Percentiles rank a stretch among this genome's conserved stretches.
phyloP scores from a whole-genome alignment of 2,797 vertebrate genomes.

The Sebastes minor region DNA sequence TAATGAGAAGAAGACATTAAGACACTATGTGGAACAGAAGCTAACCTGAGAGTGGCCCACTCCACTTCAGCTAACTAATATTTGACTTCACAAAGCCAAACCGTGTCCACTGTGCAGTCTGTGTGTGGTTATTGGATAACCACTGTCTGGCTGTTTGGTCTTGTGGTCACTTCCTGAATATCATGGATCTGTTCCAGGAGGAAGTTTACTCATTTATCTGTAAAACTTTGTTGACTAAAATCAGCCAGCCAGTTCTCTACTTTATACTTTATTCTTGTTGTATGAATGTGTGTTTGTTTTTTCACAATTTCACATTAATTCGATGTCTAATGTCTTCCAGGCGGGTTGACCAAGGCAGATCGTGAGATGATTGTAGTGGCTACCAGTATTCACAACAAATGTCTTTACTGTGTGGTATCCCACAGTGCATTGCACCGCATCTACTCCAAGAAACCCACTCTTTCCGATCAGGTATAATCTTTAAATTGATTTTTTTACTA shows the following conservation, averaged over 20 bases:
- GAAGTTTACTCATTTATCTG: not conserved
- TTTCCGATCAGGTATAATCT: constrained; percentile 86
- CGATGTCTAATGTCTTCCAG: constrained; percentile 64
- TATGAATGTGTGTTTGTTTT: not conserved
- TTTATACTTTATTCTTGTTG: not conserved
- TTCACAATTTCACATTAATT: not conserved
- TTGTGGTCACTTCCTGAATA: not conserved
- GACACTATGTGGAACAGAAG: not conserved
- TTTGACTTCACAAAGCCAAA: not conserved
- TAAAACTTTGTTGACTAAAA: not conserved
- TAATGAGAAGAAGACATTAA: no score
- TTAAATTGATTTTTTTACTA: not conserved
- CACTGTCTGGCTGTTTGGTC: not conserved
- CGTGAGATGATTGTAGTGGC: constrained; percentile 89
- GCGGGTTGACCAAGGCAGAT: constrained; percentile 87
- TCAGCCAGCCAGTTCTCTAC: not conserved
- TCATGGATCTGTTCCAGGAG: not conserved
- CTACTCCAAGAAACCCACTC: constrained; percentile 86
- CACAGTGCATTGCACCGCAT: constrained; percentile 88
- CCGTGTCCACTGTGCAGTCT: not conserved
- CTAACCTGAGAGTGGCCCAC: not conserved
- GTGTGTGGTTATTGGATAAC: not conserved
- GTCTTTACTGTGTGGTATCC: constrained; percentile 87
- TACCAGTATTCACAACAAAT: constrained; percentile 86
- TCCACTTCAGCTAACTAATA: not conserved